Conservation (phyloP, 2,888 invertebrate species). For the Carpatolechia fugitivella region DNA sequence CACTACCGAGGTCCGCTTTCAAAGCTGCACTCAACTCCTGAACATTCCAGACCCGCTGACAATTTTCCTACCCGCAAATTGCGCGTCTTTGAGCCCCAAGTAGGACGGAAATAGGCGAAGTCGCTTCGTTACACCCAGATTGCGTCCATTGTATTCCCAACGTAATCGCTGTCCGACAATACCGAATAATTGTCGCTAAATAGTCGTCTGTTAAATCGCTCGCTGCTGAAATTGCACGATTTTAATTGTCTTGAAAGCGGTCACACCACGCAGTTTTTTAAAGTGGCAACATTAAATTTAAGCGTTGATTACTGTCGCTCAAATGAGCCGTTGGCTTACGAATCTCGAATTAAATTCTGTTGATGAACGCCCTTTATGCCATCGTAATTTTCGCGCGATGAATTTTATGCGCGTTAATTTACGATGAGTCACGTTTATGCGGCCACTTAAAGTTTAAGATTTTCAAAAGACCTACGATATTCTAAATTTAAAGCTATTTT, state of each 20-base stretch:
- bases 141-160: constrained; percentile 63
- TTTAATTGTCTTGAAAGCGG: constrained; percentile 42
- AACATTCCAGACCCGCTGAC: constrained; percentile 55
- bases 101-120: constrained; percentile 47
- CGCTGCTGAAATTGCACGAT: constrained; percentile 49
- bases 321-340: constrained; percentile 54
- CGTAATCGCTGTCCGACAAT: constrained; percentile 71
- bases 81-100: constrained; percentile 62
- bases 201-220: constrained; percentile 55
- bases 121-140: constrained; percentile 74
- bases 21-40: constrained; percentile 52
- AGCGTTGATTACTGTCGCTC: constrained; percentile 60
- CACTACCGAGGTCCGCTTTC: constrained; percentile 50
- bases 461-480: background rate
- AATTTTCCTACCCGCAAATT: constrained; percentile 73
- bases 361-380: constrained; percentile 55
- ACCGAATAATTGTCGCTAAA: constrained; percentile 72
- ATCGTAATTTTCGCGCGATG: constrained; percentile 59
- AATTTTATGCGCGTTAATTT: constrained; percentile 54
- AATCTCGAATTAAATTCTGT: constrained; percentile 64
- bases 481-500: constrained; percentile 30
- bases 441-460: constrained; percentile 6
- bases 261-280: constrained; percentile 40
- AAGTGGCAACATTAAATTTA: constrained; percentile 56
- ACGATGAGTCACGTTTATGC: constrained; percentile 28